Evolutionary conservation across 2,113 vertebrate species (phyloP).

Genomic region (Oreotrochilus melanogaster): DNA sequence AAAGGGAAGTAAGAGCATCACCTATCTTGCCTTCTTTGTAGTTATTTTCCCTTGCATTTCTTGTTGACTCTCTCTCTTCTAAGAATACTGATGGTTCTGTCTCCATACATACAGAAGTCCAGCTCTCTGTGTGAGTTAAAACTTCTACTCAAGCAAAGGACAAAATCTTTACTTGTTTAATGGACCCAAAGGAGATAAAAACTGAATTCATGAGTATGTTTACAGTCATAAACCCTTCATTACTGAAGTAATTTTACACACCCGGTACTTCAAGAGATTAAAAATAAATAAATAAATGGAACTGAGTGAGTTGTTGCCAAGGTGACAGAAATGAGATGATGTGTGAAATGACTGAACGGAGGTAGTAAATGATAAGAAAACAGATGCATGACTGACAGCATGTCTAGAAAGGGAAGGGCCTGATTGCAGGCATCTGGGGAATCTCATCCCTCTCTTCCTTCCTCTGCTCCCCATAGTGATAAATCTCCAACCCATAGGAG

Average conservation of each 20-base stretch:
- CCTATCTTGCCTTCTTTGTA: background rate
- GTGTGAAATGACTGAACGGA: conserved; percentile 19
- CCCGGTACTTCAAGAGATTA: background rate
- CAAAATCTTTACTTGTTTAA: background rate
- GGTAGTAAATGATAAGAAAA: conserved; percentile 9
- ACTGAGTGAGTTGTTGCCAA: conserved; percentile 5
- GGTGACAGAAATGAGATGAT: conserved; percentile 20
- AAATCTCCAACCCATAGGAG: background rate
- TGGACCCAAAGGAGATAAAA: background rate
- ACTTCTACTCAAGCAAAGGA: background rate
- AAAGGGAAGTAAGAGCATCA: background rate
- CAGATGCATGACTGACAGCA: background rate
- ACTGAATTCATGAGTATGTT: background rate
- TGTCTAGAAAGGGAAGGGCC: background rate
- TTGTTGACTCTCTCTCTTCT: background rate
- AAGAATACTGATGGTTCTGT: background rate
- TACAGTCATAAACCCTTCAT: background rate
- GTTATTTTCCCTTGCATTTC: background rate
- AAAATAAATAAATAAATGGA: conserved; percentile 3
- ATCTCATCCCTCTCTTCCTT: background rate
- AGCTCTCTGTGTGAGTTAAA: background rate
- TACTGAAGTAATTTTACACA: background rate
- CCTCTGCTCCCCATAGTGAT: background rate
- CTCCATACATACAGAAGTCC: background rate
- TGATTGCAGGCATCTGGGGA: background rate